A percentile compares a stretch with the other conserved stretches of the same genome.
Evolutionary conservation across 2,113 vertebrate species (phyloP).

Genomic region (Paraplagusia blochii): DNA sequence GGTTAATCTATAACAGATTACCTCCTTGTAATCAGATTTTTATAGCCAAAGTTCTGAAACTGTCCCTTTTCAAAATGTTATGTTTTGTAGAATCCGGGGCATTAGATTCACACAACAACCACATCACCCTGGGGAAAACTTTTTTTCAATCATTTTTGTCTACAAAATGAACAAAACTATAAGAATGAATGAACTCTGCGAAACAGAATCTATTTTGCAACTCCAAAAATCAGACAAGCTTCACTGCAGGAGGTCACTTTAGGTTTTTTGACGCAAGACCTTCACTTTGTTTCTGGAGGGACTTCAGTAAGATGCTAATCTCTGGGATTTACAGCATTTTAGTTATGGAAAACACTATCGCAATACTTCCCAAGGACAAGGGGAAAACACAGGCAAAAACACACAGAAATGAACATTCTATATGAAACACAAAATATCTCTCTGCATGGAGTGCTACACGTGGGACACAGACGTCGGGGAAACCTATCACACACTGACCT

Average conservation of each 20-base stretch:
- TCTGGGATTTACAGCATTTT: slow-evolving; percentile 66
- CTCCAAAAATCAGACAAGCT: slow-evolving; percentile 8
- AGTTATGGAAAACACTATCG: slow-evolving; percentile 46
- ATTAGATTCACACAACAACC: too few relatives aligned
- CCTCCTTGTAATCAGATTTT: slow-evolving; percentile 56
- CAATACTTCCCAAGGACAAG: slow-evolving; percentile 47
- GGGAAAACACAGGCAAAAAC: slow-evolving; percentile 15
- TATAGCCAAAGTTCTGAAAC: slow-evolving; percentile 58
- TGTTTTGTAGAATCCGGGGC: too few relatives aligned
- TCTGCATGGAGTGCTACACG: slow-evolving; percentile 70
- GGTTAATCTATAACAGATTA: slow-evolving; percentile 61
- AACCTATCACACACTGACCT: slow-evolving; percentile 38
- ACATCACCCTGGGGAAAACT: too few relatives aligned
- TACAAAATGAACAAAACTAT: slow-evolving; percentile 28
- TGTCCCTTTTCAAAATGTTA: slow-evolving; percentile 1
- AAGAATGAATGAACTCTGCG: slow-evolving; percentile 7
- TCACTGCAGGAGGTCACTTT: not conserved
- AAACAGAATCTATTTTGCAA: slow-evolving; percentile 4
- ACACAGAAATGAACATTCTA: slow-evolving; percentile 8
- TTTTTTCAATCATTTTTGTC: slow-evolving; percentile 16
- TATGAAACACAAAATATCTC: slow-evolving; percentile 19
- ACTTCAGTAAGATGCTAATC: slow-evolving; percentile 48
- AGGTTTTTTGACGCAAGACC: not conserved
- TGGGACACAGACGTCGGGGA: slow-evolving; percentile 70
- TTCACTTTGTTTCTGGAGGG: slow-evolving; percentile 15